Evolutionary conservation across 2,797 vertebrate species (phyloP).

Genomic region (Holocentrus rufus): DNA sequence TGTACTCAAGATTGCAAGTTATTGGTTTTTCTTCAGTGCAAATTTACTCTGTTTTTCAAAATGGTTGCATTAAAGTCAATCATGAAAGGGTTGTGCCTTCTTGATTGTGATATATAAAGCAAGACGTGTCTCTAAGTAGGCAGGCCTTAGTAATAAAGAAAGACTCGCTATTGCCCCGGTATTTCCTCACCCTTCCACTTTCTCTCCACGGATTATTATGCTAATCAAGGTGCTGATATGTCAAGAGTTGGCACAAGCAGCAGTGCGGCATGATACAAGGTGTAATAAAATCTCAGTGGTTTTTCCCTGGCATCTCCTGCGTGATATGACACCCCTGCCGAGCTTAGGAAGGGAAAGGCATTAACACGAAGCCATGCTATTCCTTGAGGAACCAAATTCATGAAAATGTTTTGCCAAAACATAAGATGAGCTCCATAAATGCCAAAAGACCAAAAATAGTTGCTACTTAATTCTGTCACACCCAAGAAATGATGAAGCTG

Average conservation of each 20-base stretch:
- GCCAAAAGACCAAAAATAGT: background rate
- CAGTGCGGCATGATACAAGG: background rate
- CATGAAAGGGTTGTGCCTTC: slow-evolving; percentile 24
- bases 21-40: background rate
- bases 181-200: slow-evolving; percentile 48
- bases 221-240: slow-evolving; percentile 49
- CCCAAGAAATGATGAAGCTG: background rate
- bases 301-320: slow-evolving; percentile 31
- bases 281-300: slow-evolving; percentile 8
- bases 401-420: slow-evolving; percentile 23
- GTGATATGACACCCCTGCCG: slow-evolving; percentile 21
- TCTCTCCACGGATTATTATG: slow-evolving; percentile 47
- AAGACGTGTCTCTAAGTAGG: slow-evolving; percentile 30
- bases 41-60: background rate
- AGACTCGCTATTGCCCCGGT: slow-evolving; percentile 33
- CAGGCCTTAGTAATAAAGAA: slow-evolving; percentile 17
- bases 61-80: slow-evolving; percentile 22
- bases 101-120: slow-evolving; percentile 37
- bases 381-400: slow-evolving; percentile 2
- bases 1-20: no score
- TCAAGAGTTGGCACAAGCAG: slow-evolving; percentile 24
- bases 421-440: slow-evolving; percentile 11
- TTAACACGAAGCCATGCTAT: background rate
- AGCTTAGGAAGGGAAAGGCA: background rate
- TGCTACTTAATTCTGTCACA: background rate